A percentile compares a stretch with the other conserved stretches of the same genome.
Evolutionary conservation across 2,888 invertebrate species (phyloP).

Genomic region (Drosophila melanosoma): DNA sequence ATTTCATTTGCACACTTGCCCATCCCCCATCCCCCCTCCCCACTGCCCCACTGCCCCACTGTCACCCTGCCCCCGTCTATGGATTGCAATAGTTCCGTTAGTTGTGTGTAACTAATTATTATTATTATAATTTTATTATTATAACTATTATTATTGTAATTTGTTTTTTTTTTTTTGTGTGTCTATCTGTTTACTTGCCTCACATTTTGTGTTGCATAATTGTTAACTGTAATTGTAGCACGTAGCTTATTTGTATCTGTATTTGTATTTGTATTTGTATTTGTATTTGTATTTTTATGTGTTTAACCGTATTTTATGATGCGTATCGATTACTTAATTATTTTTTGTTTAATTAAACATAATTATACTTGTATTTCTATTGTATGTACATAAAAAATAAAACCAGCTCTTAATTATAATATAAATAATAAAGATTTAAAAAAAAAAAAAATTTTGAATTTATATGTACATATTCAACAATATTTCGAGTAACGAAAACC

Average conservation of each 20-base stretch:
- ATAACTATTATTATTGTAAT: constrained; percentile 43
- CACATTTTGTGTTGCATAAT: constrained; percentile 49
- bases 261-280: constrained; percentile 40
- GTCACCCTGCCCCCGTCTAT: constrained; percentile 3
- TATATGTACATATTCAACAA: neutral
- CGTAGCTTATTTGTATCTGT: constrained; percentile 53
- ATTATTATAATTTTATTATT: constrained; percentile 39
- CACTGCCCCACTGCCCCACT: no score
- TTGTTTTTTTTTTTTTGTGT: constrained; percentile 33
- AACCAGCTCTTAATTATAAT: constrained; percentile 70
- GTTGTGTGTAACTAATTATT: constrained; percentile 46
- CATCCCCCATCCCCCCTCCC: neutral
- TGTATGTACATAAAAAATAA: constrained; percentile 68
- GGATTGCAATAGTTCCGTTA: constrained; percentile 54
- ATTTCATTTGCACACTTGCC: constrained; percentile 28
- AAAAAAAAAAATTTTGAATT: neutral
- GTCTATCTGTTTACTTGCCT: constrained; percentile 54
- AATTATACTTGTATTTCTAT: constrained; percentile 58
- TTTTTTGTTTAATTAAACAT: constrained; percentile 66
- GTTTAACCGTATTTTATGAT: constrained; percentile 30
- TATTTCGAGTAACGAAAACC: neutral
- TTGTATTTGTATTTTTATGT: constrained; percentile 49
- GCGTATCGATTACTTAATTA: constrained; percentile 45
- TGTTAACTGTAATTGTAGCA: constrained; percentile 62
- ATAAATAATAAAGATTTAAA: constrained; percentile 48